phyloP scores from a whole-genome alignment of 2,888 invertebrate genomes.

The Epirrhoe alternata region DNA sequence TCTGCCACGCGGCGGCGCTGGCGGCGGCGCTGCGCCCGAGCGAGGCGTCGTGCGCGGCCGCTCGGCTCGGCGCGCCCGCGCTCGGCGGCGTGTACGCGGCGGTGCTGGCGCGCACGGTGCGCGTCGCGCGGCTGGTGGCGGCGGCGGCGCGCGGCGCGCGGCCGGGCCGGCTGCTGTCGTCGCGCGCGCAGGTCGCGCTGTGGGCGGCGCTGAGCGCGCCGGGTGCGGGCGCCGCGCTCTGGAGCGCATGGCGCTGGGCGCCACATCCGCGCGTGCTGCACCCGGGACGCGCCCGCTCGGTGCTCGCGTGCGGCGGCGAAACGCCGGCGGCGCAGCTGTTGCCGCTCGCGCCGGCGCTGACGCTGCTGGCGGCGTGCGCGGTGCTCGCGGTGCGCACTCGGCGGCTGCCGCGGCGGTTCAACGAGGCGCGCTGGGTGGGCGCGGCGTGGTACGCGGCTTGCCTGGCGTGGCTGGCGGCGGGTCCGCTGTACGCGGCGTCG shows the following conservation, averaged over 20 bases:
- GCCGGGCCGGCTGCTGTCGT: background rate
- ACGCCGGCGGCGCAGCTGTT: background rate
- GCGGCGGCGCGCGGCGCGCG: background rate
- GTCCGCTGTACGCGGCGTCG: background rate
- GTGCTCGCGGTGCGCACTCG: slow-evolving; percentile 91
- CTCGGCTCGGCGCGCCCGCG: background rate
- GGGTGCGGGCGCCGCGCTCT: background rate
- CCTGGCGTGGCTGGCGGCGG: slow-evolving; percentile 87
- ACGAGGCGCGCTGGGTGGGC: slow-evolving; percentile 90
- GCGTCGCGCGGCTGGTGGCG: background rate
- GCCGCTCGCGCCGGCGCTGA: background rate
- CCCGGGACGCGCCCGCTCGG: background rate
- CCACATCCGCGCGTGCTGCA: background rate
- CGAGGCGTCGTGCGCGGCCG: background rate
- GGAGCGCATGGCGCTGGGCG: background rate
- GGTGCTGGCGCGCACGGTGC: slow-evolving; percentile 55
- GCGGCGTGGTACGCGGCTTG: slow-evolving; percentile 93
- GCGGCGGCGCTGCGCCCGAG: background rate
- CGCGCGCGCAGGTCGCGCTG: background rate
- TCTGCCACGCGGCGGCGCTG: background rate
- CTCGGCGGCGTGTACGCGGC: slow-evolving; percentile 54
- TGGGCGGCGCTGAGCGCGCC: background rate
- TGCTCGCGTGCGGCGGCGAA: background rate
- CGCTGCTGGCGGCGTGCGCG: background rate
- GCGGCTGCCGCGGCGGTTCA: slow-evolving; percentile 93